Evolutionary conservation across 2,797 vertebrate species (phyloP).

Genomic region (Chrosomus eos): DNA sequence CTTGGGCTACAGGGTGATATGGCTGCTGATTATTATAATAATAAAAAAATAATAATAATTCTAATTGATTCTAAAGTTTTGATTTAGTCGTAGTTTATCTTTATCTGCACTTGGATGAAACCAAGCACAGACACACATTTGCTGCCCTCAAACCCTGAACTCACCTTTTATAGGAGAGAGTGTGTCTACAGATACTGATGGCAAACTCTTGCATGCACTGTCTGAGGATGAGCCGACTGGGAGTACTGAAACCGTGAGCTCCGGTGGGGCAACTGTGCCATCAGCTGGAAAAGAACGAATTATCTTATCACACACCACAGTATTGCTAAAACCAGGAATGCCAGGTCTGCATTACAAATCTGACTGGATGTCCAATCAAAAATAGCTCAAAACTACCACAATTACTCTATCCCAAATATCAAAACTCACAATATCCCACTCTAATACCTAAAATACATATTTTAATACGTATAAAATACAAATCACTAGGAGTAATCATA

Average conservation of each 20-base stretch:
- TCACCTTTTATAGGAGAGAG: slow-evolving; percentile 65
- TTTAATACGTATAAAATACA: not conserved
- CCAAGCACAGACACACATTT: not conserved
- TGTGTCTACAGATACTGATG: slow-evolving; percentile 46
- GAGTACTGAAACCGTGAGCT: slow-evolving; percentile 64
- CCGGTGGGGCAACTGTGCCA: slow-evolving; percentile 66
- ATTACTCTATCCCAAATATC: not conserved
- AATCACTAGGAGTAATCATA: not conserved
- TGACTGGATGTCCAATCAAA: not conserved
- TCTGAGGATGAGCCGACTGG: slow-evolving; percentile 74
- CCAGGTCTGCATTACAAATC: not conserved
- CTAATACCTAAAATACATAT: not conserved
- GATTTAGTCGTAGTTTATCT: not conserved
- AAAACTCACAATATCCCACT: not conserved
- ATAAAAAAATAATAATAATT: too few relatives aligned
- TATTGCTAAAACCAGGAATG: not conserved
- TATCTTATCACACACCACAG: not conserved
- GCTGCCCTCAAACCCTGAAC: not conserved
- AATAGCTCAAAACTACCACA: not conserved
- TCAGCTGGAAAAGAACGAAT: slow-evolving; percentile 58
- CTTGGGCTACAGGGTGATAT: too few relatives aligned
- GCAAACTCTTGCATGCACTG: slow-evolving; percentile 60
- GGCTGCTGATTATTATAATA: too few relatives aligned
- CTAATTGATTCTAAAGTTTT: not conserved
- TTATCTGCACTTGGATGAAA: not conserved